These are phyloP conservation scores for Columba livia DNA, from an alignment of 2,113 vertebrate species.

Conservation along the genomic window DNA sequence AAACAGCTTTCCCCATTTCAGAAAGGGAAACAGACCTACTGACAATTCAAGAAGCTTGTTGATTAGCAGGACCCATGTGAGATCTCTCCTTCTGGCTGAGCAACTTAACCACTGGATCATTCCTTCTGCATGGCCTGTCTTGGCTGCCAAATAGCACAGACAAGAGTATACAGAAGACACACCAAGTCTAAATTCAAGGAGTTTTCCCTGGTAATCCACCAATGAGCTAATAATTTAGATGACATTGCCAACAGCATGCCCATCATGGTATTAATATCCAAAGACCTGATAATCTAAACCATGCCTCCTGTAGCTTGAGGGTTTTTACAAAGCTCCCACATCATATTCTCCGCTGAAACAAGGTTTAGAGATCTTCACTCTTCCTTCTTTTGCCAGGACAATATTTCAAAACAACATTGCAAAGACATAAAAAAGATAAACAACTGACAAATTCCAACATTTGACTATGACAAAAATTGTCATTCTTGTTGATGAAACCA, in stretches of 20 bases:
- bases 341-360: neutral
- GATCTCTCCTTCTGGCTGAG: neutral
- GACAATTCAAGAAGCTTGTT: neutral
- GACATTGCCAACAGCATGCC: neutral
- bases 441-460: slow-evolving; percentile 18
- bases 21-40: neutral
- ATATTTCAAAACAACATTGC: neutral
- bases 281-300: neutral
- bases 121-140: neutral
- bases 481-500: slow-evolving; percentile 2
- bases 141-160: neutral
- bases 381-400: neutral
- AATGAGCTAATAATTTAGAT: neutral
- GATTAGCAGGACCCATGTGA: neutral
- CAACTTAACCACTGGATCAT: neutral
- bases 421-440: slow-evolving; percentile 1
- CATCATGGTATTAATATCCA: neutral
- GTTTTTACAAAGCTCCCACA: neutral
- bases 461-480: neutral
- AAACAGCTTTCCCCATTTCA: neutral
- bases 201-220: neutral
- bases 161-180: neutral
- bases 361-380: neutral
- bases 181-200: neutral
- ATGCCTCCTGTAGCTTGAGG: neutral